Evolutionary conservation across 2,797 vertebrate genomes (phyloP).

Genomic region (Scolopax rusticola): DNA sequence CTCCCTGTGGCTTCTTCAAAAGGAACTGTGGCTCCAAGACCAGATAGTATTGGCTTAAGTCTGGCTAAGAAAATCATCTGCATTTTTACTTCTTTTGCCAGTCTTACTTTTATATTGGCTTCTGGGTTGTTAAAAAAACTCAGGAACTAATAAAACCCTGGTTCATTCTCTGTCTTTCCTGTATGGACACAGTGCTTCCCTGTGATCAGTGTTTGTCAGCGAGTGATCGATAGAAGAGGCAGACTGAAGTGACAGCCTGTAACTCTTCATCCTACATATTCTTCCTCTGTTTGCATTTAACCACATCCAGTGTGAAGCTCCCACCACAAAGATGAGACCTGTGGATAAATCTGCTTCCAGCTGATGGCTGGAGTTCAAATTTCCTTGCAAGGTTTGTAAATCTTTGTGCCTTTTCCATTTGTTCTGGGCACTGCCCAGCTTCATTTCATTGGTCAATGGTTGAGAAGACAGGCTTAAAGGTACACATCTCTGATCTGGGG

Average conservation of each 20-base stretch:
- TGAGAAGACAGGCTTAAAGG: not conserved
- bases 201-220: not conserved
- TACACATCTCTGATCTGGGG: too few species aligned
- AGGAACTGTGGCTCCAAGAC: not conserved
- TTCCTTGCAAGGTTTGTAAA: not conserved
- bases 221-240: not conserved
- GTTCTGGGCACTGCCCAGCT: not conserved
- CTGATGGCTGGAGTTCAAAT: not conserved
- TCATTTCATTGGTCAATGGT: too few species aligned
- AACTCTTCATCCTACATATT: not conserved
- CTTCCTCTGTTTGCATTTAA: not conserved
- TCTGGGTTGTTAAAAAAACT: not conserved
- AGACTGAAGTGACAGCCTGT: not conserved
- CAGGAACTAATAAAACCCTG: not conserved
- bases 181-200: not conserved
- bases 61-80: not conserved
- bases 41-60: not conserved
- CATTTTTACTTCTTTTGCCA: not conserved
- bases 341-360: not conserved
- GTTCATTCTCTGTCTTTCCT: not conserved
- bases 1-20: not conserved
- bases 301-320: not conserved
- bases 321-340: not conserved
- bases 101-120: not conserved
- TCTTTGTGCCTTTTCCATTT: fast-evolving